Evolutionary conservation across 2,113 vertebrate genomes (phyloP).

Genomic region (Macrotis lagotis): DNA sequence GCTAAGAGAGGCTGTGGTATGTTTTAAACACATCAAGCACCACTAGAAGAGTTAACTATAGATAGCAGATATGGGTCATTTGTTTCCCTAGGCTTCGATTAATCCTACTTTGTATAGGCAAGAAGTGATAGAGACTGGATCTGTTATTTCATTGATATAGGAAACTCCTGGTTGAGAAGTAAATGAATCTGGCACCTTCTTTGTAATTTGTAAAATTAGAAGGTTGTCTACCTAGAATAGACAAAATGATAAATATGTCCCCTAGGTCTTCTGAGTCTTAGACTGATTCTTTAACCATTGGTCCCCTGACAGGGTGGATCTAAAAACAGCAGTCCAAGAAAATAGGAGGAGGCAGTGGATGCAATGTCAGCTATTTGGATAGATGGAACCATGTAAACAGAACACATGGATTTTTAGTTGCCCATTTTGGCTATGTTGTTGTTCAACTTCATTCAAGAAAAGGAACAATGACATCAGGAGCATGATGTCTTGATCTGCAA

Average conservation of each 20-base stretch:
- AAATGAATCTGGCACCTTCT: not conserved
- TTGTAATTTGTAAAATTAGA: not conserved
- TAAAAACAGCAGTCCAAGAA: not conserved
- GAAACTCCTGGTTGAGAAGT: not conserved
- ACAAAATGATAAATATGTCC: too few relatives aligned
- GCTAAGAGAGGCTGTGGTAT: not conserved
- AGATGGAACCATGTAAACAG: not conserved
- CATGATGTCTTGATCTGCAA: not conserved
- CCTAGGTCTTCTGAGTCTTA: not conserved
- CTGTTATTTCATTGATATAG: not conserved
- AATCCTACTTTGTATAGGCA: not conserved
- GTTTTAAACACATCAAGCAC: not conserved
- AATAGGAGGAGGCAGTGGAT: not conserved
- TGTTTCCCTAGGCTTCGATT: not conserved
- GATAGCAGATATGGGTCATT: not conserved
- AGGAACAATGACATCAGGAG: not conserved
- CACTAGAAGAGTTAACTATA: not conserved
- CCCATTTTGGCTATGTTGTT: slow-evolving; percentile 18
- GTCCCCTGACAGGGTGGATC: not conserved
- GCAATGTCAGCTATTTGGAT: not conserved
- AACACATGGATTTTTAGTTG: not conserved
- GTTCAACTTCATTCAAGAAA: not conserved
- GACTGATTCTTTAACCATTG: not conserved
- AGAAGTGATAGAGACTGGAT: not conserved
- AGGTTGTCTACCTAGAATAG: not conserved